Conservation (phyloP, 2,888 invertebrate genomes). For the Drepana falcataria region DNA sequence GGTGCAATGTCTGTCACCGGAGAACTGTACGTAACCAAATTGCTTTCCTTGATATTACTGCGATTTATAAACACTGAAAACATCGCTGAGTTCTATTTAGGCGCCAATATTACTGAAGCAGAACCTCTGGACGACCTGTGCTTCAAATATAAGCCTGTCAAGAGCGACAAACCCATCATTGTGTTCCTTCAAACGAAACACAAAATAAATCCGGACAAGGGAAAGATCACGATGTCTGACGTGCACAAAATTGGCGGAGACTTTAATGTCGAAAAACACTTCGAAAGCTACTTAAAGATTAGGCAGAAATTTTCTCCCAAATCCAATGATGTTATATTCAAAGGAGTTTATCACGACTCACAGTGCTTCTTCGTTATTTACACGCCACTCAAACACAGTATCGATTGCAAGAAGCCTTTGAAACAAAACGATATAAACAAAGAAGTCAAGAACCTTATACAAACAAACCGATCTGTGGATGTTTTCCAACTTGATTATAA, state of each 20-base stretch:
- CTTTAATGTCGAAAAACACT: conserved; percentile 15
- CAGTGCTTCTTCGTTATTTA: conserved; percentile 29
- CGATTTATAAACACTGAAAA: neutral
- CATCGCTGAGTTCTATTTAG: conserved; percentile 6
- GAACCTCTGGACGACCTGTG: conserved; percentile 8
- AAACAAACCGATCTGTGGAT: conserved; percentile 16
- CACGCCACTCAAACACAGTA: neutral
- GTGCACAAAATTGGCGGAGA: conserved; percentile 22
- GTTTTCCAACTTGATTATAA: conserved; percentile 29
- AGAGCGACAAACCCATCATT: conserved; percentile 15
- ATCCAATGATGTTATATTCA: conserved; percentile 26
- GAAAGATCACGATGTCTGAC: conserved; percentile 25
- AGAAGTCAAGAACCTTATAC: conserved; percentile 7
- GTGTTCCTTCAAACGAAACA: conserved; percentile 39
- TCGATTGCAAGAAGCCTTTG: neutral
- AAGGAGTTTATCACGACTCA: conserved; percentile 22
- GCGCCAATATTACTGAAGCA: conserved; percentile 4
- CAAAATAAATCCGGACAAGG: conserved; percentile 26
- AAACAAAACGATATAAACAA: neutral
- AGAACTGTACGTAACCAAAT: conserved; percentile 6
- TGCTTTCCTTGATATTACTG: conserved; percentile 3
- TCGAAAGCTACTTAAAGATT: conserved; percentile 1
- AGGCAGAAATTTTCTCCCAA: conserved; percentile 3
- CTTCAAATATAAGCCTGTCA: conserved; percentile 19
- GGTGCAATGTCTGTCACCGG: conserved; percentile 2